Conservation (phyloP, 2,113 vertebrate species). For the Haemorhous mexicanus region DNA sequence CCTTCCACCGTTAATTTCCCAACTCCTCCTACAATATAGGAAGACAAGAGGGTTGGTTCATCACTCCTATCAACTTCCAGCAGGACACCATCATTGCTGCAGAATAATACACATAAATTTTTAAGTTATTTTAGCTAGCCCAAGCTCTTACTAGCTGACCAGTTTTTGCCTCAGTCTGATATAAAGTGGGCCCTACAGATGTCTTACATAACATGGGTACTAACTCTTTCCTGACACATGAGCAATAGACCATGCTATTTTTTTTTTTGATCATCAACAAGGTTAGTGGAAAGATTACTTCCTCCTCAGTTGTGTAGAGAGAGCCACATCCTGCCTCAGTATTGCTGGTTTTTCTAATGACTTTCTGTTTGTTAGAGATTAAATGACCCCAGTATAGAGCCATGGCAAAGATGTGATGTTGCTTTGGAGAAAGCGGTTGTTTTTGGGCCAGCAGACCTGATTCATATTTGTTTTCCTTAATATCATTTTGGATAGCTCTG, state of each 20-base stretch:
- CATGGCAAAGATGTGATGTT: neutral
- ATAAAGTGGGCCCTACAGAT: neutral
- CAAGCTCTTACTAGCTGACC: neutral
- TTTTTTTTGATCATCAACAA: neutral
- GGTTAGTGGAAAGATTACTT: neutral
- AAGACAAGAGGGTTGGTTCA: neutral
- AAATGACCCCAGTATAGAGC: neutral
- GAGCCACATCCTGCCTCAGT: slow-evolving; percentile 33
- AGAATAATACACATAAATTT: neutral
- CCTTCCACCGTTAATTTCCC: neutral
- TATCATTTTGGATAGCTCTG: neutral
- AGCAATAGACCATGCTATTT: neutral
- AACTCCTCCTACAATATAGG: neutral
- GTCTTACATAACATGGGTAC: neutral
- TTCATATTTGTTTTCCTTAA: neutral
- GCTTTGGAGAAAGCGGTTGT: too few relatives aligned
- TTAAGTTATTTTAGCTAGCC: neutral
- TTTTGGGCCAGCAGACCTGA: neutral
- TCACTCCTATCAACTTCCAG: neutral
- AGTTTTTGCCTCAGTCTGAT: neutral
- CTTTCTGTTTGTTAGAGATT: neutral
- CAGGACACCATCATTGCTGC: neutral
- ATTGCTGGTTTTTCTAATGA: neutral
- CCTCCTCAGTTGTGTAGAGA: neutral
- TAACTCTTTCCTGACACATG: neutral